Conservation (phyloP, 2,888 invertebrate genomes). For the Bedellia somnulentella region DNA sequence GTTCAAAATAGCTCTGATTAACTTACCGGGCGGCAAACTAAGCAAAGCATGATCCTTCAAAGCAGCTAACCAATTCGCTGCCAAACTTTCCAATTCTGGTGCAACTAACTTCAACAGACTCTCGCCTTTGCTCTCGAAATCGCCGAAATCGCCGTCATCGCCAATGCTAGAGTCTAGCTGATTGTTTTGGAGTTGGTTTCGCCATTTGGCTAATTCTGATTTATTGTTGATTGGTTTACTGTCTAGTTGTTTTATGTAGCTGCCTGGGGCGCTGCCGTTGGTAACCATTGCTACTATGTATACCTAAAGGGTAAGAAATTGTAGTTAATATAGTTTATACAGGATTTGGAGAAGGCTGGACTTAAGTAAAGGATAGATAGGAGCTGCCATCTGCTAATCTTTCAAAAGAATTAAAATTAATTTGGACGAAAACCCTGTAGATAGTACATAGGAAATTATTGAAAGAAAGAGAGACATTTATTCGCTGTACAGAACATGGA, state of each 20-base stretch:
- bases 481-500: too few species aligned
- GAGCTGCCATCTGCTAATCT: too few species aligned
- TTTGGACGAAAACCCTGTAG: too few species aligned
- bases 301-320: constrained; percentile 52
- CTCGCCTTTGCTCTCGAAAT: constrained; percentile 77
- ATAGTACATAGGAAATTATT: too few species aligned
- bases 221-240: constrained; percentile 40
- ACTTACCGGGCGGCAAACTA: constrained; percentile 77
- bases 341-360: constrained; percentile 3
- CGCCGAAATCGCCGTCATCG: constrained; percentile 66
- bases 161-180: constrained; percentile 27
- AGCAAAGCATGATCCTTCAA: constrained; percentile 93
- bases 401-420: too few species aligned
- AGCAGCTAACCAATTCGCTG: constrained; percentile 94
- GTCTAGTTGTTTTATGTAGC: constrained; percentile 53
- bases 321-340: not conserved
- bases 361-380: too few species aligned
- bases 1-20: too few species aligned
- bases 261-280: constrained; percentile 70
- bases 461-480: too few species aligned
- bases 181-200: constrained; percentile 33
- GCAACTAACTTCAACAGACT: constrained; percentile 88
- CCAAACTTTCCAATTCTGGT: constrained; percentile 88
- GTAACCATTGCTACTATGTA: constrained; percentile 93
- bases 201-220: constrained; percentile 41